phyloP scores from a whole-genome alignment of 2,888 invertebrate genomes.

The Epinotia bilunana region DNA sequence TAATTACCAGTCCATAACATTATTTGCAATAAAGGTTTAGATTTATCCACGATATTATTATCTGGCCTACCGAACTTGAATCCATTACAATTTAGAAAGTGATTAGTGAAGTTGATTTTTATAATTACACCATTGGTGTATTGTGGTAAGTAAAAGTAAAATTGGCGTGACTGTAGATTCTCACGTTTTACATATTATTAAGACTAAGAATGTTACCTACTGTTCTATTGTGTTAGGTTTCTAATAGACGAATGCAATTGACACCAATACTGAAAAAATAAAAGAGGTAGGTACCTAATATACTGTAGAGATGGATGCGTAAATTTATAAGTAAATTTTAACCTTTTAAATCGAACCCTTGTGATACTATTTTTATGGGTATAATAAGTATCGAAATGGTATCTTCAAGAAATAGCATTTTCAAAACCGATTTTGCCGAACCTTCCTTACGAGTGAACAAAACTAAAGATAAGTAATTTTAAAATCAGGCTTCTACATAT shows the following conservation, averaged over 20 bases:
- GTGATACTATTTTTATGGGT: no score
- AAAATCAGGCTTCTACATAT: background rate
- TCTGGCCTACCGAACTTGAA: constrained; percentile 5
- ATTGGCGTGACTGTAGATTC: constrained; percentile 28
- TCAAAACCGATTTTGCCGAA: no score
- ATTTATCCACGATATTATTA: constrained; percentile 10
- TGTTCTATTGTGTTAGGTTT: constrained; percentile 13
- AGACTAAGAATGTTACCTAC: constrained; percentile 22
- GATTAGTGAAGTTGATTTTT: constrained; percentile 36
- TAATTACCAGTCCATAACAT: background rate
- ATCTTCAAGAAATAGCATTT: no score
- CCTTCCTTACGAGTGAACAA: no score
- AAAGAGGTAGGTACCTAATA: background rate
- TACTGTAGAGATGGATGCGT: background rate
- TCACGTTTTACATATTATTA: constrained; percentile 40
- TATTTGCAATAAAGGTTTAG: background rate
- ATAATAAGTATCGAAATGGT: no score
- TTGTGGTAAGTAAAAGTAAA: constrained; percentile 41
- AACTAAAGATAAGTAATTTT: background rate
- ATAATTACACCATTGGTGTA: constrained; percentile 36
- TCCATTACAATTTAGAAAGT: constrained; percentile 36
- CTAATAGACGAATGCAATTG: constrained; percentile 6
- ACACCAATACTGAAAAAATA: constrained; percentile 8
- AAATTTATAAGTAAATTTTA: background rate
- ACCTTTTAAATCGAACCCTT: background rate